Evolutionary conservation across 2,888 invertebrate species (phyloP), one percentile per base, ranked within the genome.

Genomic region (Sarcophaga carnaria): DNA sequence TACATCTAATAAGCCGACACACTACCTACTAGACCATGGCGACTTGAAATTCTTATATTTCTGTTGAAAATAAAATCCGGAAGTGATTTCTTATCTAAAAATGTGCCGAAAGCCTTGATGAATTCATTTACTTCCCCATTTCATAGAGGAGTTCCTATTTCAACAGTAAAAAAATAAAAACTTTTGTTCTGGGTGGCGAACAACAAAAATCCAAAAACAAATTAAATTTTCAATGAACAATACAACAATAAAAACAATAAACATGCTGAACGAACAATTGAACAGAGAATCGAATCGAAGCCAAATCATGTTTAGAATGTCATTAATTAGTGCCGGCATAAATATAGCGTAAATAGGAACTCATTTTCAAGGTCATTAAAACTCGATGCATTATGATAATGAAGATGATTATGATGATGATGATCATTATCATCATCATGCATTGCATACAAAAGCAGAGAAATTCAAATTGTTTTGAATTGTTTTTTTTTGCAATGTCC

Each of bases 361-460:
- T 91, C 90, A 92, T 92, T 92, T 92, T 92, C 92, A 92, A 92
- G 92, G 92, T 92, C 92, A 92, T 92, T 92, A 91, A 90, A 91
- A 90, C 88, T 89, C 2, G 2, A 37, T 37, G 6, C 6, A 37
- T 37, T 37, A 37, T 8, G 37, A 37, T 37, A 37, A 37, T 37
- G 8, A 37, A 37, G 37, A 37, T 37, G 8, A 37, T 37, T 37
- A 0, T 37, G 37, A 37, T 37, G 2, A 37, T 37, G 0, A 37
- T 37, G 6, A 37, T 37, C 3, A 37, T 37, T 2, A 37, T 37
- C 85, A 85, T 88, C 88, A 90, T 90, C 64, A 64, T 64, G 60
- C 69, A 59, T 72, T 64, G 74, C 25, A n/a, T 27, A 60, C 63
- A 71, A 64, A 25, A 79, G 66, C 47, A 74, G 71, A 69, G 67